Evolutionary conservation across 2,113 vertebrate species (phyloP), one percentile per base, ranked within the genome.

Genomic region (Solea senegalensis): DNA sequence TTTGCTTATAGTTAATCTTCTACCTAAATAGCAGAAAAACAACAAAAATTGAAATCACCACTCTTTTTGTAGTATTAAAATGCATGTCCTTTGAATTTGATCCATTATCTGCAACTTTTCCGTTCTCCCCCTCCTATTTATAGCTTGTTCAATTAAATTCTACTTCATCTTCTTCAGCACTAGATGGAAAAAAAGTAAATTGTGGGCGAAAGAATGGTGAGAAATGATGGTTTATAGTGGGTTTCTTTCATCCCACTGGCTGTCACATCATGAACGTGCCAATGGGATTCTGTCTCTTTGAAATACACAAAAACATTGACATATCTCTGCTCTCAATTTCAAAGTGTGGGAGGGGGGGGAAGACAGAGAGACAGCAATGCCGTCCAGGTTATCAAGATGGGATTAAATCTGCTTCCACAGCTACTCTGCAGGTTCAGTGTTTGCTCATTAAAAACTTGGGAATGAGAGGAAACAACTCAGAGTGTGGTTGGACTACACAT

Each of bases 361-460:
- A 70, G 46, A 70, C 9, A 12, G 15, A 61, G 14, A 80, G 8
- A 69, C 11, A 16, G 43, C 34, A 49, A 61, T 53, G 60, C n/a
- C 45, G 58, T 74, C 64, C 34, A 27, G n/a, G 58, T 69, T 65
- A 52, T 76, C 63, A 49, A 46, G 43, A 60, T 64, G n/a, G 68
- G 78, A 83, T 84, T 69, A 81, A 74, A 61, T 69, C 56, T 74
- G 75, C 78, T 72, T 72, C 61, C 16, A 69, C 75, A 82, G 49
- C 72, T 51, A 11, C 28, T 71, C 53, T 74, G 54, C 43, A 57
- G 62, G 67, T 66, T 27, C 43, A 49, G 52, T 26, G 15, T 81
- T 85, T 82, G 53, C 58, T 86, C 76, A 65, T 63, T 65, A 65
- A 59, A 72, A 45, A 72, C 9, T 54, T 55, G 58, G n/a, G 57